Evolutionary conservation across 2,888 invertebrate genomes (phyloP).

Genomic region (Drosophila anomalata): DNA sequence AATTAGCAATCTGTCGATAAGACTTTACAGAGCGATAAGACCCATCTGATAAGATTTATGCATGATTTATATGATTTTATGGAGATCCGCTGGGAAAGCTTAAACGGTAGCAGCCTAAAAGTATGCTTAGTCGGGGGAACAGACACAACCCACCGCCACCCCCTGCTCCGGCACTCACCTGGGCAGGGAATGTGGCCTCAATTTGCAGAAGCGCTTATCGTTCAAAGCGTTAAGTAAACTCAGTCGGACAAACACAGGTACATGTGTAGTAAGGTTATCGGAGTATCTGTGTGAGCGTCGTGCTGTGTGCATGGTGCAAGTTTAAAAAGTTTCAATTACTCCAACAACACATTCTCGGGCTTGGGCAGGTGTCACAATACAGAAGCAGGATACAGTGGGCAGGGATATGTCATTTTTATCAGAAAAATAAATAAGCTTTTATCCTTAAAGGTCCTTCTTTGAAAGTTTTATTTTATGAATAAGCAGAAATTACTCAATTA

Average conservation of each 20-base stretch:
- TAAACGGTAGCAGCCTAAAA: conserved; percentile 52
- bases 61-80: conserved; percentile 2
- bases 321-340: conserved; percentile 52
- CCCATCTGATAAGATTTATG: neutral
- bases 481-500: neutral
- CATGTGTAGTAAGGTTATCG: conserved; percentile 27
- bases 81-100: neutral
- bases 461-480: neutral
- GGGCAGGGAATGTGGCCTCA: conserved; percentile 54
- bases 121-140: conserved; percentile 51
- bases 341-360: conserved; percentile 24
- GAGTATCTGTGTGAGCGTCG: conserved; percentile 7
- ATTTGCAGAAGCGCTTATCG: conserved; percentile 65
- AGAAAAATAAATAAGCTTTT: neutral
- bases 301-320: conserved; percentile 39
- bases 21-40: conserved; percentile 5
- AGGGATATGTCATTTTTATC: neutral
- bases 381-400: conserved; percentile 44
- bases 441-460: too few species aligned
- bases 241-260: conserved; percentile 32
- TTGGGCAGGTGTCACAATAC: conserved; percentile 40
- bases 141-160: neutral
- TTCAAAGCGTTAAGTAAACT: conserved; percentile 63
- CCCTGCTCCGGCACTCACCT: conserved; percentile 19
- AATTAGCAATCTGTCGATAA: conserved; percentile 46